phyloP scores from a whole-genome alignment of 2,888 invertebrate species.

The Phorcus lineatus region DNA sequence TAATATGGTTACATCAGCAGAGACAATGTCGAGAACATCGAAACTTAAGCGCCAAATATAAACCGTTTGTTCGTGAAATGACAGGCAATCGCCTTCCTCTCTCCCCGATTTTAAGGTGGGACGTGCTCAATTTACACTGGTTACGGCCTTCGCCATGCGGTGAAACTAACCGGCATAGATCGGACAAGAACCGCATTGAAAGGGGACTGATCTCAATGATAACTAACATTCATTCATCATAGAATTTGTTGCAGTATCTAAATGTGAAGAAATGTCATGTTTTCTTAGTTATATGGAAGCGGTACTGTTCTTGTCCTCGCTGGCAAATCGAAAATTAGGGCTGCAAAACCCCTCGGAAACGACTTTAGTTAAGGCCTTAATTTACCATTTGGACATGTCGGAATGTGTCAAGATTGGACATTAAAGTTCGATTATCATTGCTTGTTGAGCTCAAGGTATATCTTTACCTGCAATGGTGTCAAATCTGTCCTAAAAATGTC shows the following conservation, averaged over 20 bases:
- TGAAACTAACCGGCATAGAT: neutral
- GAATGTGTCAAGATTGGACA: neutral
- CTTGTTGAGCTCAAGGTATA: constrained; percentile 3
- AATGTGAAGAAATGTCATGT: neutral
- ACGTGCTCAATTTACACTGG: constrained; percentile 15
- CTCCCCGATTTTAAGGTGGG: neutral
- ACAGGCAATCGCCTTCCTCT: neutral
- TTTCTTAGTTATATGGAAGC: neutral
- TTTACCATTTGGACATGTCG: neutral
- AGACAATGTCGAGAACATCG: no score
- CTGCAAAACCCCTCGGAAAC: constrained; percentile 30
- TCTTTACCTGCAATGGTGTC: constrained; percentile 77
- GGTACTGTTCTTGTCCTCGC: constrained; percentile 18
- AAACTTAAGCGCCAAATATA: no score
- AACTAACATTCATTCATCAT: neutral
- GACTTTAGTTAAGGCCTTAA: constrained; percentile 27
- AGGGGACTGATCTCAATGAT: neutral
- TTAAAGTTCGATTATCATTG: constrained; percentile 19
- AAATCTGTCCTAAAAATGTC: constrained; percentile 77
- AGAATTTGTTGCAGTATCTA: neutral
- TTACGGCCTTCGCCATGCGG: constrained; percentile 7
- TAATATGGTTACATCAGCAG: no score
- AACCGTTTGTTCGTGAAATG: neutral
- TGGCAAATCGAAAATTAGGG: constrained; percentile 31
- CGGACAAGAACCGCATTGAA: neutral